Percentiles rank a stretch among this genome's conserved stretches.
These are phyloP conservation scores for Drosophila mojavensis DNA, from an alignment of 1,140 invertebrate genomes.

Conservation along the genomic window DNA sequence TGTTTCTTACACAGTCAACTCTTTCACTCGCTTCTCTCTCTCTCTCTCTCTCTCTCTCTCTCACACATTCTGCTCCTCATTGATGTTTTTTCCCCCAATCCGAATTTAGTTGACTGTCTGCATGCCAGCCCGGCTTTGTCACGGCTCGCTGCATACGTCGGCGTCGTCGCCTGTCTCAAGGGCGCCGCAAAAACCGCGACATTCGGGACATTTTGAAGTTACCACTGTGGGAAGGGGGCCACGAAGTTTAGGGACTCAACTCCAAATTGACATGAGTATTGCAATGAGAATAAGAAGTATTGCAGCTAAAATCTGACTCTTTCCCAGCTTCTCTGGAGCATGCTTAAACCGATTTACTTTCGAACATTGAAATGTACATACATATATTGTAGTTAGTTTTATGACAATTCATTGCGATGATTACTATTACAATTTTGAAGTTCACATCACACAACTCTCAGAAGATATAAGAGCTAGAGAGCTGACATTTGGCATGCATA, in stretches of 20 bases:
- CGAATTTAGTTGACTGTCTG: neutral
- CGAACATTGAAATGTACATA: neutral
- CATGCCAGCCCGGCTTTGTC: neutral
- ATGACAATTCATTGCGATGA: neutral
- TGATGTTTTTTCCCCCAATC: neutral
- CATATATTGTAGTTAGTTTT: neutral
- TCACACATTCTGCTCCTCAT: neutral
- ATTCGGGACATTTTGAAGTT: slow-evolving; percentile 23
- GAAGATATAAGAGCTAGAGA: too few relatives aligned
- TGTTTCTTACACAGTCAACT: neutral
- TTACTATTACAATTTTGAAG: too few relatives aligned
- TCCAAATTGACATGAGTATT: neutral
- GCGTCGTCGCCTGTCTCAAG: slow-evolving; percentile 43
- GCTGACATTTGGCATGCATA: too few relatives aligned
- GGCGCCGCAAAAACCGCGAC: slow-evolving; percentile 33
- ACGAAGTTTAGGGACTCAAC: neutral
- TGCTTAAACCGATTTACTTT: neutral
- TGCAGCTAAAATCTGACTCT: slow-evolving; percentile 11
- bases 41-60: neutral
- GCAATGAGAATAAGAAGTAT: slow-evolving; percentile 22
- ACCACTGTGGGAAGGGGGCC: neutral
- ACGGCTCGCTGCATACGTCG: slow-evolving; percentile 33
- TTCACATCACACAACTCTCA: too few relatives aligned
- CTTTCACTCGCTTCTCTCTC: neutral
- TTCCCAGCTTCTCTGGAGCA: neutral